Base-by-base conservation (phyloP, 2,888 invertebrate species). In the Limnephilus rhombicus region DNA sequence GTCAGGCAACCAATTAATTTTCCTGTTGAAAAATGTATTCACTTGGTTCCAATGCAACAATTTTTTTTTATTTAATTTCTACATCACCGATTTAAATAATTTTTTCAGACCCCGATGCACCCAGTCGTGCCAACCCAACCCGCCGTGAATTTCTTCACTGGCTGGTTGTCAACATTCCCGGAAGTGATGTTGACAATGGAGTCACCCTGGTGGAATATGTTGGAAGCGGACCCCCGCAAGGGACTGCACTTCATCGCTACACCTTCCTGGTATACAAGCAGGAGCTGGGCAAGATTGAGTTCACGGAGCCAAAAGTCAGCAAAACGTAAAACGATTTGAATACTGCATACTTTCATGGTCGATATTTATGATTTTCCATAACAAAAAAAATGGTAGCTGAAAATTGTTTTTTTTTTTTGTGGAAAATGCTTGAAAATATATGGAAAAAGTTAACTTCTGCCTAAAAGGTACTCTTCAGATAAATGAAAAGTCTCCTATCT, bases 281-380 rank as follows among this genome's bases (percentile, higher is more conserved):
- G 93, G 24, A 5, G 93, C 95, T 95, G 93, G 95, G 95, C 13
- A 97, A 96, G 93, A 94, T 97, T 0, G 94, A 94, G 1, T 97
- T 97, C 93, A 95, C 96, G 53, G 97, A 97, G 94, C 95, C 95
- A 0, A 95, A 95, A 18, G 94, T 97, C 1, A 95, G 96, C 13
- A 97, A 97, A 94, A 96, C 94, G 95, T 96, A 94, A 80, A 94
- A 81, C n/a, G 31, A 82, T 34, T 90, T 85, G 24, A 68, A n/a
- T 24, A 68, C 9, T 68, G 2, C 5, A 83, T 49, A 82, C 12
- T 82, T 82, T 29, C 29, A 82, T 81, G 49, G 15, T 5, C 68
- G 18, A 49, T 49, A 45, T 15, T 15, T 4, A 15, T 2, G 15
- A 49, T 49, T 15, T 49, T 49, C 13, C 49, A 4, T 4, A 11